Conservation (phyloP, 2,797 vertebrate species). For the Anguilla obscura region DNA sequence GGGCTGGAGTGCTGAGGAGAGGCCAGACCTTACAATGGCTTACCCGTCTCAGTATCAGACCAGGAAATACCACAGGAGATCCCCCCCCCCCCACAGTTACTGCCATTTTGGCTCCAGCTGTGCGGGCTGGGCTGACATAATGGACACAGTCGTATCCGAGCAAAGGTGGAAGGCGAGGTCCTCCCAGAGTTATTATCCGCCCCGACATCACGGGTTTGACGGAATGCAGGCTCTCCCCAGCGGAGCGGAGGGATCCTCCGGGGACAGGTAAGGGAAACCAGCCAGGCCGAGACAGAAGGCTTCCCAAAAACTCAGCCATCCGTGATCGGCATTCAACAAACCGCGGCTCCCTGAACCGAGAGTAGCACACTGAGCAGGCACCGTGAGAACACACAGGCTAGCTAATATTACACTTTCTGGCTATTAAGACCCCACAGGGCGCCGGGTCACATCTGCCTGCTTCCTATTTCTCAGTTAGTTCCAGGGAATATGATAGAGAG, state of each 20-base stretch:
- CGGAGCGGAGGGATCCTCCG: not conserved
- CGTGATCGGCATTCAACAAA: not conserved
- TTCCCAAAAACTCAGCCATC: not conserved
- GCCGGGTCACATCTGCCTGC: not conserved
- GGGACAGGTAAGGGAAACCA: not conserved
- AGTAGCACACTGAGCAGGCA: not conserved
- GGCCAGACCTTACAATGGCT: constrained; percentile 13
- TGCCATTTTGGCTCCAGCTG: constrained; percentile 56
- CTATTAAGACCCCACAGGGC: not conserved
- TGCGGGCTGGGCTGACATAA: constrained; percentile 53
- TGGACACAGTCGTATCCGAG: constrained; percentile 64
- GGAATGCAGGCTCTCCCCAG: constrained; percentile 7
- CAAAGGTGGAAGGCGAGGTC: constrained; percentile 42
- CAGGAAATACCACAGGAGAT: constrained; percentile 69
- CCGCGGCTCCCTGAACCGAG: not conserved
- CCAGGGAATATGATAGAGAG: not conserved
- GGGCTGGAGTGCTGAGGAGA: not conserved
- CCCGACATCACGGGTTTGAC: not conserved
- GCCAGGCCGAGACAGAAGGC: not conserved
- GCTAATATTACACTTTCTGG: not conserved
- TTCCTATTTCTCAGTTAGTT: not conserved
- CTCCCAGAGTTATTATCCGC: not conserved
- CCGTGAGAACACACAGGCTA: not conserved
- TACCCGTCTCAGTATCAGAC: constrained; percentile 51
- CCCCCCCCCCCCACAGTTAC: constrained; percentile 38